A percentile compares a stretch with the other conserved stretches of the same genome.
Evolutionary conservation across 2,113 vertebrate species (phyloP).

Genomic region (Boulengeromyrus knoepffleri): DNA sequence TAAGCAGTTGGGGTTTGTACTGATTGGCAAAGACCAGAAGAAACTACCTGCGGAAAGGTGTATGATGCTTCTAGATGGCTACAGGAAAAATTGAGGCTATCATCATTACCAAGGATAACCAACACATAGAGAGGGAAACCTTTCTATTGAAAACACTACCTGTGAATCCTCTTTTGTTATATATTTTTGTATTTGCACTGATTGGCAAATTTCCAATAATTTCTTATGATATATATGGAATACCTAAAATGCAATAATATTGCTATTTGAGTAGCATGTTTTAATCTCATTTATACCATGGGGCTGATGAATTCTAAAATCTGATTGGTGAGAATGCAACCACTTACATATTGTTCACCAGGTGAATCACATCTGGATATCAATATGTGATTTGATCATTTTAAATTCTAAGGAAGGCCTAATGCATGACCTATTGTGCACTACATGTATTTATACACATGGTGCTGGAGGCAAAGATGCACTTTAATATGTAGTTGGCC

Average conservation of each 20-base stretch:
- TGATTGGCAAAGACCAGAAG: neutral
- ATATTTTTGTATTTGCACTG: neutral
- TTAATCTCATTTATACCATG: neutral
- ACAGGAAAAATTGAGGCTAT: constrained; percentile 11
- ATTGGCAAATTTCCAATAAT: neutral
- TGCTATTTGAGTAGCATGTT: neutral
- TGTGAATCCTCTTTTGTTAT: neutral
- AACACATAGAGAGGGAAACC: neutral
- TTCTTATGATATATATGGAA: neutral
- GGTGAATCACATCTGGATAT: too few relatives aligned
- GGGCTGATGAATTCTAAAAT: neutral
- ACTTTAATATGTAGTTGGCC: too few relatives aligned
- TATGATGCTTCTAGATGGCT: neutral
- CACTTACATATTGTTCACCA: neutral
- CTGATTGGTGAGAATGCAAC: neutral
- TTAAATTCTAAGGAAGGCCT: too few relatives aligned
- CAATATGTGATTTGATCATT: too few relatives aligned
- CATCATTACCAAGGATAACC: constrained; percentile 4
- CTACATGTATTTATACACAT: too few relatives aligned
- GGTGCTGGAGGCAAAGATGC: too few relatives aligned
- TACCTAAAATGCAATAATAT: neutral
- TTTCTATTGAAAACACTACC: neutral
- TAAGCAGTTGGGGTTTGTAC: neutral
- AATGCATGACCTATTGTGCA: too few relatives aligned
- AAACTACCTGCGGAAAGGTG: constrained; percentile 6